Evolutionary conservation across 2,888 invertebrate genomes (phyloP), one percentile per base, ranked within the genome.

Genomic region (Coenonympha arcania): DNA sequence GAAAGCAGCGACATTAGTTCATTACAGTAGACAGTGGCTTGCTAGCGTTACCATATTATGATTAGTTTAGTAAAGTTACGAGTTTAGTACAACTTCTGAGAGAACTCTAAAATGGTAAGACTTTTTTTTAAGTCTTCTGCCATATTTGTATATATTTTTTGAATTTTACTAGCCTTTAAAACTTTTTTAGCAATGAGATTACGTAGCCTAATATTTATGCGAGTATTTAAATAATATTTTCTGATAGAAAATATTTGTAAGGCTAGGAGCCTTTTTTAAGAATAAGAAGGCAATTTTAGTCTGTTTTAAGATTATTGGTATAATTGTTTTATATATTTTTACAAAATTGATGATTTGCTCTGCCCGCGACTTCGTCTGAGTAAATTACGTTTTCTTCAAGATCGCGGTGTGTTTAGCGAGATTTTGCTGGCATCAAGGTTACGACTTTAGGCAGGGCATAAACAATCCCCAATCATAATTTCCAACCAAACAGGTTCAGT

Each of bases 11-110:
- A 11, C 34, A 31, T 40, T 45, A 6, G 22, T 40, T 37, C 50
- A 47, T 41, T 50, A 13, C 24, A 39, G 50, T 50, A 30, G 31
- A 18, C 30, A 37, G 41, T 37, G 37, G 22, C 30, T 36, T 36
- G 34, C 44, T 34, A 34, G 34, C 46, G 37, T 45, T 28, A 41
- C 28, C 11, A 18, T 11, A 13, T 13, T 30, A 30, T 20, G 2
- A 19, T 30, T n/a, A 19, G 13, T 3, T 15, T 33, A 9, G 16
- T 33, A 16, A 31, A 15, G 11, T 28, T 20, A 19, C n/a, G 18
- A 33, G 9, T 19, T 33, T 15, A 31, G 42, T 43, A 13, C 9
- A 15, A n/a, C 13, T 20, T 19, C 18, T 1, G 30, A 19, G 11
- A n/a, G 18, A 19, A n/a, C 18, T 11, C 41, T 6, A 43, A 43